Conservation (phyloP, 2,797 vertebrate species). For the Enteromius argenteus region DNA sequence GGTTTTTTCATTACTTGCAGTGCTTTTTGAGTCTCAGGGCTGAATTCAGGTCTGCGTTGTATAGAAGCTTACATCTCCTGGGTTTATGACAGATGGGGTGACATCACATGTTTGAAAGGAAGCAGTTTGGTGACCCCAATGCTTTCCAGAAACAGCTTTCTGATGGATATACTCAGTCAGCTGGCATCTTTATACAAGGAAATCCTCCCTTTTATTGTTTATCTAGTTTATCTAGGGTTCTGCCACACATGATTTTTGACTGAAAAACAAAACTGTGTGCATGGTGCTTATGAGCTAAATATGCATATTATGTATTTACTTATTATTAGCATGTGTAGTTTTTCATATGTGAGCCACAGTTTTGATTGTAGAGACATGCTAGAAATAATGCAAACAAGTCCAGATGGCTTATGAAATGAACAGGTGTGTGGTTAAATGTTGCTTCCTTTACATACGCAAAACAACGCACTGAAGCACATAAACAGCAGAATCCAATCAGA, state of each 20-base stretch:
- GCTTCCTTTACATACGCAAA: constrained; percentile 23
- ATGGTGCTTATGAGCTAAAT: constrained; percentile 3
- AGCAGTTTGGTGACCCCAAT: constrained; percentile 24
- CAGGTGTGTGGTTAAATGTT: constrained; percentile 39
- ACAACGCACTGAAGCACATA: constrained; percentile 28
- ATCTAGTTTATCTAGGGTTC: constrained; percentile 6
- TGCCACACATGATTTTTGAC: constrained; percentile 7
- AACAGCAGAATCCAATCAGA: constrained; percentile 13
- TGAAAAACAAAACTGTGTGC: constrained; percentile 6
- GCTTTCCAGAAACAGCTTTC: constrained; percentile 13
- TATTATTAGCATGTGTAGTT: constrained; percentile 18
- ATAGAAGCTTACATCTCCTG: constrained; percentile 4
- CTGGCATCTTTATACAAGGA: constrained; percentile 15
- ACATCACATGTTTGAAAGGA: constrained; percentile 31
- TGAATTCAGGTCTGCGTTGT: neutral
- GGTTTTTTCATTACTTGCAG: neutral
- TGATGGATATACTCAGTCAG: constrained; percentile 36
- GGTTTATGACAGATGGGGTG: constrained; percentile 35
- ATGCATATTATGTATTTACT: constrained; percentile 13
- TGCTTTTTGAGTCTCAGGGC: neutral
- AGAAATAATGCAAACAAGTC: constrained; percentile 14
- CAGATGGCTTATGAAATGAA: constrained; percentile 50
- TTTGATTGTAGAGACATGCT: constrained; percentile 17
- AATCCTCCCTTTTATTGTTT: constrained; percentile 5
- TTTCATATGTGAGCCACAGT: constrained; percentile 18